phyloP scores from a whole-genome alignment of 2,797 vertebrate genomes.

The Vultur gryphus region DNA sequence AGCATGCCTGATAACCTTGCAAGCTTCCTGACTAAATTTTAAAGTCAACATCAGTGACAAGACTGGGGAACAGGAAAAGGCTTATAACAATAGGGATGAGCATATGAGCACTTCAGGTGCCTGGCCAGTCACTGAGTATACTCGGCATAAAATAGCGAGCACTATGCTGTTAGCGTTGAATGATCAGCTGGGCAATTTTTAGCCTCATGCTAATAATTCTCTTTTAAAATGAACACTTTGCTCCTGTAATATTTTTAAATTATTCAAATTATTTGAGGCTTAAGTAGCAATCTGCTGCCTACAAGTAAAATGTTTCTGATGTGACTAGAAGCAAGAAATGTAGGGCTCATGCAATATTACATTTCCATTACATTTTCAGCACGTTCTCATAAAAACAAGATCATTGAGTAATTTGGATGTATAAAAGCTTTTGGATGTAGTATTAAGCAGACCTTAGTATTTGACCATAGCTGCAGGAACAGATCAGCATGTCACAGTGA shows the following conservation, averaged over 20 bases:
- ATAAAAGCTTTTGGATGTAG: neutral
- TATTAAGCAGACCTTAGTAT: neutral
- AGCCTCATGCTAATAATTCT: neutral
- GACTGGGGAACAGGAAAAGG: neutral
- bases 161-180: neutral
- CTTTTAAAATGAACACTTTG: neutral
- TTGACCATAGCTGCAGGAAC: neutral
- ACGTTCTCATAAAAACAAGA: neutral
- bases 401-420: neutral
- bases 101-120: neutral
- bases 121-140: neutral
- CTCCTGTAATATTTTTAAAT: neutral
- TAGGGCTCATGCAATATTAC: neutral
- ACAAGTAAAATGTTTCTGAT: neutral
- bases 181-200: neutral
- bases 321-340: neutral
- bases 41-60: neutral
- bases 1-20: neutral
- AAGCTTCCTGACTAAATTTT: neutral
- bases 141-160: neutral
- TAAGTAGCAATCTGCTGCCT: neutral
- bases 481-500: neutral
- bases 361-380: neutral
- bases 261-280: neutral
- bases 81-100: neutral